phyloP scores from a whole-genome alignment of 2,113 vertebrate genomes.

The Axis porcinus region DNA sequence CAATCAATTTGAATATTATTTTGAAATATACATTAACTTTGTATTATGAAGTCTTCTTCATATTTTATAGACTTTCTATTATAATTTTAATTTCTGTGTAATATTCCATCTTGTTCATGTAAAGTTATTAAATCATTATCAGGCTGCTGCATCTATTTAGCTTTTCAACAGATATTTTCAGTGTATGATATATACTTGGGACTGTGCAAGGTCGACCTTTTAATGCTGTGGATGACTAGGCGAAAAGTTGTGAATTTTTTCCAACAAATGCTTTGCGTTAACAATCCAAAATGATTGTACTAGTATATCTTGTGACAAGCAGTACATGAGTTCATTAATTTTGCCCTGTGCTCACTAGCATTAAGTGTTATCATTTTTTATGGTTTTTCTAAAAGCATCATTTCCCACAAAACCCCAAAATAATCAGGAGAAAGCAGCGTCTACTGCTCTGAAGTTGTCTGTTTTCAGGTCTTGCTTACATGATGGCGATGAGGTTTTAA shows the following conservation, averaged over 20 bases:
- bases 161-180: background rate
- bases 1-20: background rate
- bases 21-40: background rate
- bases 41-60: background rate
- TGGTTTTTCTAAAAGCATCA: background rate
- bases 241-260: background rate
- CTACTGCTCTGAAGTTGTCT: background rate
- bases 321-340: background rate
- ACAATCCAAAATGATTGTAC: background rate
- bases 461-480: background rate
- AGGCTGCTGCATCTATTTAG: background rate
- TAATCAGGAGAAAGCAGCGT: background rate
- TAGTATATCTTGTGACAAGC: background rate
- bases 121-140: background rate
- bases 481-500: background rate
- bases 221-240: background rate
- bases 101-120: background rate
- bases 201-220: background rate
- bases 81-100: background rate
- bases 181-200: too few relatives aligned
- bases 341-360: background rate
- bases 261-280: background rate
- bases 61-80: background rate
- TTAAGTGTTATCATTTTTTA: background rate
- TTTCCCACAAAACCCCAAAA: background rate